These are phyloP conservation scores for Acronicta leporina DNA, from an alignment of 2,888 invertebrate species.

Conservation along the genomic window DNA sequence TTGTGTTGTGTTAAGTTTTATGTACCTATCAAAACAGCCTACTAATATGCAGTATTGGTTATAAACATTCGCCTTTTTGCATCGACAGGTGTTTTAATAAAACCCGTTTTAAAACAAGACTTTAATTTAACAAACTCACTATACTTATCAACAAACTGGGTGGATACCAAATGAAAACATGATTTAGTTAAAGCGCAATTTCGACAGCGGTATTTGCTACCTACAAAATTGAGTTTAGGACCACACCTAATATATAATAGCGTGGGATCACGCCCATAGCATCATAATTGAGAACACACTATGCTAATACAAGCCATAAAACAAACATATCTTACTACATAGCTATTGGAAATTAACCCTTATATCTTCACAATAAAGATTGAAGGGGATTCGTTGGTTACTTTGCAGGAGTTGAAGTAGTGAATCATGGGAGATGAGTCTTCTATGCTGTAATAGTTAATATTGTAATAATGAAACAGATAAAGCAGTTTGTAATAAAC, in stretches of 20 bases:
- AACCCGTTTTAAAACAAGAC: not conserved
- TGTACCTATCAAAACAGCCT: no score
- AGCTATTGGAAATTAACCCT: slow-evolving; percentile 15
- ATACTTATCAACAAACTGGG: slow-evolving; percentile 2
- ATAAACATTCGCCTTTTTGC: not conserved
- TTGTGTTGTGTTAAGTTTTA: no score
- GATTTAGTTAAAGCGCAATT: slow-evolving; percentile 21
- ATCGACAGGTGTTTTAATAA: slow-evolving; percentile 4
- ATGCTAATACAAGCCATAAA: slow-evolving; percentile 68
- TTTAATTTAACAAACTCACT: not conserved
- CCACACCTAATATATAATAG: slow-evolving; percentile 57
- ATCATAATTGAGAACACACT: slow-evolving; percentile 75
- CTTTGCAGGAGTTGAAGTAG: slow-evolving; percentile 29
- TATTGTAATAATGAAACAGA: slow-evolving; percentile 48
- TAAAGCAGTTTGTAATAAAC: slow-evolving; percentile 31
- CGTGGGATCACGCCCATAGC: slow-evolving; percentile 66
- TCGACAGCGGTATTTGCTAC: slow-evolving; percentile 42
- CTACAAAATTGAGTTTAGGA: slow-evolving; percentile 48
- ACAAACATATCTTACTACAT: slow-evolving; percentile 46
- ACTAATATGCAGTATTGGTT: not conserved
- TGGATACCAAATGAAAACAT: not conserved
- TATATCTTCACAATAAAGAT: slow-evolving; percentile 12
- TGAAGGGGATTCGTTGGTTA: slow-evolving; percentile 6
- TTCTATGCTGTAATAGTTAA: slow-evolving; percentile 48
- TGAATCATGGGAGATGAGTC: slow-evolving; percentile 54